Percentiles rank a stretch among this genome's conserved stretches.
phyloP scores from a whole-genome alignment of 2,797 vertebrate species.

The Pseudomugil tenellus region DNA sequence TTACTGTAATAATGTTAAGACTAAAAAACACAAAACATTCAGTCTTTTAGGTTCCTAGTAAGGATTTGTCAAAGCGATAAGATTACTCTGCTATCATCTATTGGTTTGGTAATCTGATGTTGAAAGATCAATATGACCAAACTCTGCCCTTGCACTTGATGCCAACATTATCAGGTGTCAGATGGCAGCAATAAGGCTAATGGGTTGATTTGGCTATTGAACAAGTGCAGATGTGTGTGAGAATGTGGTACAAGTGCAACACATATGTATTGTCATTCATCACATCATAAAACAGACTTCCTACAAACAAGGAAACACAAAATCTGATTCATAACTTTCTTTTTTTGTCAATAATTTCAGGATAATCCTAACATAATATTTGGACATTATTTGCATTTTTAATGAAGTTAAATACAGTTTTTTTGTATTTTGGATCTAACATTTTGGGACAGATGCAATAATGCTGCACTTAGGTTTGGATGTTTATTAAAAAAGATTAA shows the following conservation, averaged over 20 bases:
- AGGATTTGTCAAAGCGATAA: constrained; percentile 18
- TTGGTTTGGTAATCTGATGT: constrained; percentile 59
- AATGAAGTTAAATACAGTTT: background rate
- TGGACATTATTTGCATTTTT: background rate
- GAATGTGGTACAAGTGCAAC: constrained; percentile 1
- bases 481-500: background rate
- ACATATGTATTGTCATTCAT: background rate
- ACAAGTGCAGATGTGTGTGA: constrained; percentile 46
- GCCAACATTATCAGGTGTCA: constrained; percentile 50
- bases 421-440: background rate
- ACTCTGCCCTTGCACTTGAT: constrained; percentile 51
- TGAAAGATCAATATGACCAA: constrained; percentile 72
- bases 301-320: background rate
- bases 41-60: background rate
- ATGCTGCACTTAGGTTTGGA: background rate
- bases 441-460: background rate
- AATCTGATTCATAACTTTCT: background rate
- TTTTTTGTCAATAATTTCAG: background rate
- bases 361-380: background rate
- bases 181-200: constrained; percentile 80
- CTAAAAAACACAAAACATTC: background rate
- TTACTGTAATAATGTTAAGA: background rate
- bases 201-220: constrained; percentile 69
- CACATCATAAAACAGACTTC: background rate
- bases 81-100: constrained; percentile 42